Evolutionary conservation across 2,113 vertebrate genomes (phyloP).

Genomic region (Hydrochoerus hydrochaeris): DNA sequence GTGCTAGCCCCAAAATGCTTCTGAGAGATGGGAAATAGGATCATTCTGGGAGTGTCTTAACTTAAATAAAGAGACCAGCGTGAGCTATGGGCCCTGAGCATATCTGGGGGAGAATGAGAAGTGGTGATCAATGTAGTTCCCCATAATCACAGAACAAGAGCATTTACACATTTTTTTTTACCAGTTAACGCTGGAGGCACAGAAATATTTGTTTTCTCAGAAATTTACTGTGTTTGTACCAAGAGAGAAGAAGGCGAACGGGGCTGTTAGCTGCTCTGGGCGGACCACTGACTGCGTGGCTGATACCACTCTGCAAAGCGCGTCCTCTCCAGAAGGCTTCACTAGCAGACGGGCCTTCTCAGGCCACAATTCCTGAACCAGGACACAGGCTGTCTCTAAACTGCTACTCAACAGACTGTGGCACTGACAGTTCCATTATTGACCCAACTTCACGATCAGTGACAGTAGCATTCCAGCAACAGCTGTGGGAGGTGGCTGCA

Average conservation of each 20-base stretch:
- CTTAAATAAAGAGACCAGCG: background rate
- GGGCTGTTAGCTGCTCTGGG: background rate
- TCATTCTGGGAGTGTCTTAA: background rate
- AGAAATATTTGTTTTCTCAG: background rate
- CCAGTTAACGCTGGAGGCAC: background rate
- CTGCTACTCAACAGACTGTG: background rate
- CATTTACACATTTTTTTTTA: background rate
- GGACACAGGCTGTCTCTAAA: background rate
- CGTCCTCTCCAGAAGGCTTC: background rate
- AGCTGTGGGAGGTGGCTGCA: background rate
- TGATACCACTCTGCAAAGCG: background rate
- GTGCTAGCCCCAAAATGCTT: background rate
- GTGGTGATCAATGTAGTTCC: too few species aligned
- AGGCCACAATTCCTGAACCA: background rate
- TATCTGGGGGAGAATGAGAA: too few species aligned
- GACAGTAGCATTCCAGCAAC: background rate
- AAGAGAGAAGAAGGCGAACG: too few species aligned
- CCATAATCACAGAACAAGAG: fast-evolving
- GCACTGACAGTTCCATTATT: background rate
- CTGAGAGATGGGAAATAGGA: background rate
- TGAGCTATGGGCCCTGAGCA: fast-evolving
- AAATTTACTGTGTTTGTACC: background rate
- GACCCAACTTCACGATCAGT: background rate
- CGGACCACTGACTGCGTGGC: background rate
- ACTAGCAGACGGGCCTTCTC: background rate